Base-by-base conservation (phyloP, 2,797 vertebrate genomes). In the Acanthiza pusilla region DNA sequence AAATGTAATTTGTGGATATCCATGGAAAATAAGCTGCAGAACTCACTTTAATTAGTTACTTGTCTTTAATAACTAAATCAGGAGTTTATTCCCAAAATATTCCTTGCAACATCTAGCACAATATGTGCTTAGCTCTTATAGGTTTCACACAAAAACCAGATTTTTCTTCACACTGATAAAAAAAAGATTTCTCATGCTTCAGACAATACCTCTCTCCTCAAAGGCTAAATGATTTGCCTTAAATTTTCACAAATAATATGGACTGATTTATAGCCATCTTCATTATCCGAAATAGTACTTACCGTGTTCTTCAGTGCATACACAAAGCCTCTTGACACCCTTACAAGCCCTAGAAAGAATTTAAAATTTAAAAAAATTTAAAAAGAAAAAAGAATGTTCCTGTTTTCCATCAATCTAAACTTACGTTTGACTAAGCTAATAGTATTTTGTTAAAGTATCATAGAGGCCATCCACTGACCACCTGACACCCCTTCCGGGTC, bases 271-370 rank as follows among this genome's bases (percentile, higher is more conserved):
- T 40, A 82, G 38, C 2, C 19, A 36, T 36, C 25, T 72, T 75
- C 16, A 30, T 62, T 77, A 42, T 43, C n/a, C 21, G 70, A 16
- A 82, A 45, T 3, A 65, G 11, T 18, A n/a, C 12, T 61, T 51
- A 38, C 0, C 0, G 0, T 40, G 19, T 57, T 45, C 47, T 78
- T 57, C 51, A 42, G 27, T 67, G 22, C 40, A 32, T 17, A 32
- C 26, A 50, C 13, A 85, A 61, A 76, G 14, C 42, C 19, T 55
- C 10, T 16, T 40, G 45, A 36, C 36, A 76, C 14, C 16, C 17
- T 88, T 50, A 63, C 13, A 60, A 68, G 2, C 8, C 50, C 42
- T 76, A 61, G 65, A 88, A 71, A 25, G 34, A 13, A 65, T 29
- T n/a, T 38, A 38, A 38, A 38, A 38, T 38, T 38, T 38, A 10